Evolutionary conservation across 1,140 invertebrate genomes (phyloP), one percentile per base, ranked within the genome.

Genomic region (Drosophila sulfurigaster): DNA sequence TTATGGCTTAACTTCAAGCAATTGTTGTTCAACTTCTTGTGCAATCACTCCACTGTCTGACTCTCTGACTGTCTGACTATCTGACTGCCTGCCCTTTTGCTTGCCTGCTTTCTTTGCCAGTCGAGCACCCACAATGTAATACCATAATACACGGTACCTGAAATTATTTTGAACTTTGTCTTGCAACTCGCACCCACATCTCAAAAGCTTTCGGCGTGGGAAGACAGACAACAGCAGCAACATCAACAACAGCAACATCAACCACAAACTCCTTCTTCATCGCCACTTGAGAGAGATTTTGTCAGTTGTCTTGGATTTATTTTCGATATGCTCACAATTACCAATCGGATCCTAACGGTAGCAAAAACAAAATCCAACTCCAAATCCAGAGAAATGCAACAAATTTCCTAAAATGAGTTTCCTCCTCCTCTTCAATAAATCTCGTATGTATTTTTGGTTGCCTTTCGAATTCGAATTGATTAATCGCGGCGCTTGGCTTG

Each of bases 81-180:
- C 20, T 25, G 52, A 13, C 25, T 5, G 35, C 5, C 49, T 56
- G 49, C 25, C 52, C 20, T 32, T 46, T n/a, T 54, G 51, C 10
- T n/a, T 54, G 51, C 10, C 8, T n/a, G 52, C 67, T 65, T 64
- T 58, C 57, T 64, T 54, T 41, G 15, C 43, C 51, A 38, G 58
- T 43, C 58, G 60, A 58, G 48, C 54, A 60, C 74, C 70, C 68
- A 72, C 59, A 25, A 25, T 62, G 38, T 77, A 74, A 11, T 51
- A 13, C n/a, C 5, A 30, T 3, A 54, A 20, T 41, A 57, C 54
- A 71, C 43, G 35, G 70, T 54, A 15, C 51, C 87, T 74, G 65
- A 87, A 87, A 87, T 87, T 88, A 87, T 88, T 87, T 87, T 88
- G 83, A 87, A 87, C 82, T 88, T 65, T 82, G 69, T 83, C 62